Percentiles rank a stretch among this genome's conserved stretches.
Evolutionary conservation across 2,797 vertebrate genomes (phyloP).

Genomic region (Girardinus metallicus): DNA sequence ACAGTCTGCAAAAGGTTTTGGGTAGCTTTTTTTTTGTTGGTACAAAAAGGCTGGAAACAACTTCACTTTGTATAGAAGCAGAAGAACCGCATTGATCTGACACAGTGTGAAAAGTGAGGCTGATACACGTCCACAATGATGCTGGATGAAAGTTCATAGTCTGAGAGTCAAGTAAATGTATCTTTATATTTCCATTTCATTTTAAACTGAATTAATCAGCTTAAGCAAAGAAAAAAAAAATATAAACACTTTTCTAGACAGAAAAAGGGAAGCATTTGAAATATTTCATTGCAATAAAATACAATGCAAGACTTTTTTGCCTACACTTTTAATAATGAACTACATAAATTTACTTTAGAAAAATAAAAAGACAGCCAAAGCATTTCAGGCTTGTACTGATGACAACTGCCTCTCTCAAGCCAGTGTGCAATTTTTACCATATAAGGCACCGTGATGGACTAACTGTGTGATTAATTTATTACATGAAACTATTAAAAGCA

Average conservation of each 20-base stretch:
- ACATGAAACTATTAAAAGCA: constrained; percentile 26
- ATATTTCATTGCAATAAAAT: not conserved
- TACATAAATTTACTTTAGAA: not conserved
- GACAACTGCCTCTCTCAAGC: not conserved
- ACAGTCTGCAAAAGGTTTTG: not conserved
- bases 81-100: not conserved
- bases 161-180: not conserved
- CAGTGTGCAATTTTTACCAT: constrained; percentile 1
- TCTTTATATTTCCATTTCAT: not conserved
- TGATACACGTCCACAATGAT: not conserved
- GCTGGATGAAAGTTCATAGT: not conserved
- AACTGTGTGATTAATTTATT: not conserved
- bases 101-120: not conserved
- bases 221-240: not conserved
- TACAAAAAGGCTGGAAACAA: not conserved
- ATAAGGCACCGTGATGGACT: constrained; percentile 1
- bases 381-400: not conserved
- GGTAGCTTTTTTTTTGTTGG: not conserved
- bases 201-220: not conserved
- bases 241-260: not conserved
- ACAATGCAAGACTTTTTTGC: too few species aligned
- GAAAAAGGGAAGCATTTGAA: not conserved
- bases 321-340: not conserved
- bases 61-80: not conserved
- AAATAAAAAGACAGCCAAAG: not conserved